phyloP scores from a whole-genome alignment of 1,140 invertebrate genomes.

The Periplaneta americana region DNA sequence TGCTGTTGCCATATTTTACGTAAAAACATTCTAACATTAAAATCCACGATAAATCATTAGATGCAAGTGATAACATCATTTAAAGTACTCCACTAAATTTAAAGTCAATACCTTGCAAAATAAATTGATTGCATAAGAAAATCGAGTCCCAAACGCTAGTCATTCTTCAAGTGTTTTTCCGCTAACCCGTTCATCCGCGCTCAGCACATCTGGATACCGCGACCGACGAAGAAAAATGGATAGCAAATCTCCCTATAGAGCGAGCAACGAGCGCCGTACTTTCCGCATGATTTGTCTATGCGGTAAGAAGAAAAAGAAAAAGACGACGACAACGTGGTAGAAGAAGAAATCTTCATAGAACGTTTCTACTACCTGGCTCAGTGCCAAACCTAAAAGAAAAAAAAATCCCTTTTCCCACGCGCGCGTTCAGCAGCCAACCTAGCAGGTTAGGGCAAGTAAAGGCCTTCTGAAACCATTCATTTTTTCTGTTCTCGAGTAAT shows the following conservation, averaged over 20 bases:
- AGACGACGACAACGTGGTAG: background rate
- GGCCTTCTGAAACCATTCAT: background rate
- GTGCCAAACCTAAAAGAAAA: background rate
- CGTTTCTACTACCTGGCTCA: background rate
- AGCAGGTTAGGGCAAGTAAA: background rate
- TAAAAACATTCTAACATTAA: too few relatives aligned
- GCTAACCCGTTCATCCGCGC: background rate
- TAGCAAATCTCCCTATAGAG: background rate
- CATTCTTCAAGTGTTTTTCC: background rate
- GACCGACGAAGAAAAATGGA: background rate
- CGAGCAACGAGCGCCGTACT: background rate
- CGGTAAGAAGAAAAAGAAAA: background rate
- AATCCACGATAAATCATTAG: too few relatives aligned
- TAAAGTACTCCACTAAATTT: too few relatives aligned
- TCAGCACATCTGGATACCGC: background rate
- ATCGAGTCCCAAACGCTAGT: background rate
- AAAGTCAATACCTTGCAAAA: too few relatives aligned
- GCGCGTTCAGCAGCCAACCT: background rate
- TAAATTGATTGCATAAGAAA: too few relatives aligned
- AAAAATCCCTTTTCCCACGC: background rate
- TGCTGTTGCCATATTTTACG: too few relatives aligned
- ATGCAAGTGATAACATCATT: too few relatives aligned
- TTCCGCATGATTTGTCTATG: background rate
- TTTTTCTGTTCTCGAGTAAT: background rate
- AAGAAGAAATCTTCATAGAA: background rate